These are phyloP conservation scores for Lithosia quadra DNA, from an alignment of 2,888 invertebrate genomes.

Conservation along the genomic window DNA sequence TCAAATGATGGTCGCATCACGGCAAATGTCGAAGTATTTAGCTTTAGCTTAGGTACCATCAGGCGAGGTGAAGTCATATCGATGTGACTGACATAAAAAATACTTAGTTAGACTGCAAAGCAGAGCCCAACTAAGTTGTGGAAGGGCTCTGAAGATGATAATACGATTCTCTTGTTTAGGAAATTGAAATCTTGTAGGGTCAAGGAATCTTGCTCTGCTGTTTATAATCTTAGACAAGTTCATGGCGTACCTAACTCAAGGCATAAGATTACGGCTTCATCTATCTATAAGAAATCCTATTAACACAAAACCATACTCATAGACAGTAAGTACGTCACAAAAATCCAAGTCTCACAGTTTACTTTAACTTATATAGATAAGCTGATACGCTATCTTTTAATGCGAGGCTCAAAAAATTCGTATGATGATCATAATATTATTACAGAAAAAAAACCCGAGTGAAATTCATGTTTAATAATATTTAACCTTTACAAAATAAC, in stretches of 20 bases:
- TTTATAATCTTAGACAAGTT: background rate
- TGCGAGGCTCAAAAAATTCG: conserved; percentile 27
- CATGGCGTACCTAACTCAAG: background rate
- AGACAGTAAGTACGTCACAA: conserved; percentile 1
- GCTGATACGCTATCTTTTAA: conserved; percentile 22
- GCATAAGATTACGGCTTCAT: background rate
- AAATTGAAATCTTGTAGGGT: too few relatives aligned
- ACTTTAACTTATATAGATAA: conserved; percentile 16
- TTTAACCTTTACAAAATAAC: conserved; percentile 11
- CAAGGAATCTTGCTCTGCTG: background rate
- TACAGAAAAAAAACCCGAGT: conserved; percentile 23
- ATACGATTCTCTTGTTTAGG: too few relatives aligned
- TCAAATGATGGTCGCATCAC: too few relatives aligned
- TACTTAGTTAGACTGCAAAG: too few relatives aligned
- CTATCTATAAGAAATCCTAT: background rate
- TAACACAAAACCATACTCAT: background rate
- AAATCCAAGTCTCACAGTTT: conserved; percentile 5
- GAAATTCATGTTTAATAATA: conserved; percentile 24
- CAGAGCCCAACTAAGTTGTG: too few relatives aligned
- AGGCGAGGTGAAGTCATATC: too few relatives aligned
- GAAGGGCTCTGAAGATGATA: too few relatives aligned
- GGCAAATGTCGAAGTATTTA: too few relatives aligned
- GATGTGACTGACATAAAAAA: too few relatives aligned
- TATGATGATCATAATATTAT: conserved; percentile 29
- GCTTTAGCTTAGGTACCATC: too few relatives aligned